phyloP scores from a whole-genome alignment of 2,888 invertebrate species.

The Noctua pronuba region DNA sequence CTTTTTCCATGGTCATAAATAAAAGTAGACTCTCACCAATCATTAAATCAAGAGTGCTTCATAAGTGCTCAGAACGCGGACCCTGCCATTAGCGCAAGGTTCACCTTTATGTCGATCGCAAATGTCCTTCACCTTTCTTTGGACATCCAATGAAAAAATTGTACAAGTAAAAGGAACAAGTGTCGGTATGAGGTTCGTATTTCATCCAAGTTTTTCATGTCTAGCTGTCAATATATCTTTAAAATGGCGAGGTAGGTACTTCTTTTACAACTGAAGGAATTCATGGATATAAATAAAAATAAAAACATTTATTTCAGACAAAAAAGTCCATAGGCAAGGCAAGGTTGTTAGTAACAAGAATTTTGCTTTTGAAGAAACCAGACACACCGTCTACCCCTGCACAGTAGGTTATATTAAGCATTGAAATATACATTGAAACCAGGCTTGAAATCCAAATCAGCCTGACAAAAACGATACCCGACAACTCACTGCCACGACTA shows the following conservation, averaged over 20 bases:
- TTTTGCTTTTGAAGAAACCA: no score
- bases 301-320: no score
- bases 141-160: conserved; percentile 30
- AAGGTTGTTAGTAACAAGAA: no score
- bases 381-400: no score
- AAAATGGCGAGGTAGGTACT: background rate
- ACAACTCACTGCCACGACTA: conserved; percentile 23
- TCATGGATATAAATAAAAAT: no score
- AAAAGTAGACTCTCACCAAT: conserved; percentile 31
- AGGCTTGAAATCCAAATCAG: conserved; percentile 8
- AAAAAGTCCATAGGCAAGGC: no score
- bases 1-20: conserved; percentile 7
- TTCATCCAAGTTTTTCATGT: conserved; percentile 1
- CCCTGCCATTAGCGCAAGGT: conserved; percentile 44
- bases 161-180: conserved; percentile 19
- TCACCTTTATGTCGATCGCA: conserved; percentile 43
- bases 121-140: conserved; percentile 44
- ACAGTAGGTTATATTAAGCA: background rate
- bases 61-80: conserved; percentile 42
- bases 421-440: background rate
- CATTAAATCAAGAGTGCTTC: conserved; percentile 46
- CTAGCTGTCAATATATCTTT: background rate
- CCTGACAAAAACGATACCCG: conserved; percentile 10
- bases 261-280: background rate
- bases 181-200: conserved; percentile 8